A percentile compares a stretch with the other conserved stretches of the same genome.
These are phyloP conservation scores for Probaryconus sp. DNA, from an alignment of 1,140 invertebrate genomes.

Conservation along the genomic window DNA sequence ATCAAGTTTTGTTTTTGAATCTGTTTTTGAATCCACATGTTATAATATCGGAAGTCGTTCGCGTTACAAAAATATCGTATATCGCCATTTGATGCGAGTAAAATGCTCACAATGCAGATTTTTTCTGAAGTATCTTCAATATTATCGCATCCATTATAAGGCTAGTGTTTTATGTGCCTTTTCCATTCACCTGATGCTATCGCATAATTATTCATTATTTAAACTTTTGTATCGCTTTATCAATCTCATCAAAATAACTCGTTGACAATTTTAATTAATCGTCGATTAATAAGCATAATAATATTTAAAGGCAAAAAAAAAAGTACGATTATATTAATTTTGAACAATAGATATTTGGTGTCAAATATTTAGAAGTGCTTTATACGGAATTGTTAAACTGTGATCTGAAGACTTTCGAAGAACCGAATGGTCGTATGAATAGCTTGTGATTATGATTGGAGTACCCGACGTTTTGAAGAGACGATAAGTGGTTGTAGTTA, in stretches of 20 bases:
- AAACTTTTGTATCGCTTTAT: slow-evolving; percentile 21
- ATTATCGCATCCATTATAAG: slow-evolving; percentile 39
- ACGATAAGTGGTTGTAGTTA: slow-evolving; percentile 63
- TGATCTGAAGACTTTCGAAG: slow-evolving; percentile 36
- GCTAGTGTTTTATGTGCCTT: slow-evolving; percentile 23
- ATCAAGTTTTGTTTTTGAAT: slow-evolving; percentile 1
- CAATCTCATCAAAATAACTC: background rate
- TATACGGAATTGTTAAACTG: slow-evolving; percentile 17
- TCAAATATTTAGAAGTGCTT: slow-evolving; percentile 11
- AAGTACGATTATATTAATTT: too few relatives aligned
- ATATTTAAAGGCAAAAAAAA: too few relatives aligned
- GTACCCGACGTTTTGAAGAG: slow-evolving; percentile 44
- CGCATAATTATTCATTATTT: slow-evolving; percentile 30
- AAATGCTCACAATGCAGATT: slow-evolving; percentile 43
- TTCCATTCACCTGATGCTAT: slow-evolving; percentile 32
- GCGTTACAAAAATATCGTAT: slow-evolving; percentile 2
- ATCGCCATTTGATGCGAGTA: slow-evolving; percentile 38
- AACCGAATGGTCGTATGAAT: slow-evolving; percentile 53
- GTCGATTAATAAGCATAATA: too few relatives aligned
- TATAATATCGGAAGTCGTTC: background rate
- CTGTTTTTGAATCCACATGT: slow-evolving; percentile 21
- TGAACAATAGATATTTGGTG: slow-evolving; percentile 18
- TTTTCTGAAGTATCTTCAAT: slow-evolving; percentile 33
- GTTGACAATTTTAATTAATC: too few relatives aligned
- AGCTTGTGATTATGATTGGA: slow-evolving; percentile 59